These are phyloP conservation scores for Pocillopora grandis DNA, from an alignment of 92 coral and sea anemone genomes.

Conservation along the genomic window DNA sequence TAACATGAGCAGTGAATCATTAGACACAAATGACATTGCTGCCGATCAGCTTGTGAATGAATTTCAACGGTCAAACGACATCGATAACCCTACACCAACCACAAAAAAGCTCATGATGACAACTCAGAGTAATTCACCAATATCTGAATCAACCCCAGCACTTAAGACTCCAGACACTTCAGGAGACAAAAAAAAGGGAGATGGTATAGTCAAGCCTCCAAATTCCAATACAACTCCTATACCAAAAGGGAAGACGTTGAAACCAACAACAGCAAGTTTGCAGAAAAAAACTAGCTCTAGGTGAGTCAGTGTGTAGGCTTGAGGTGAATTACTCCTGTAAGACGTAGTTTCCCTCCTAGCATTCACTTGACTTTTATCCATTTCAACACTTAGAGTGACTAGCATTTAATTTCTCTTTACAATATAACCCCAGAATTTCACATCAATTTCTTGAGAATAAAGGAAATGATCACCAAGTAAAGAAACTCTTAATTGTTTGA, in stretches of 20 bases:
- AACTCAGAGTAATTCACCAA: not conserved
- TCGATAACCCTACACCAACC: not conserved
- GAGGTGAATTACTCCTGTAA: no score
- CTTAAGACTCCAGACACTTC: not conserved
- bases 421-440: no score
- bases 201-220: not conserved
- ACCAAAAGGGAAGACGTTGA: not conserved
- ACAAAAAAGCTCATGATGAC: not conserved
- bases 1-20: conserved; percentile 71
- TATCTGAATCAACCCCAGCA: not conserved
- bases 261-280: not conserved
- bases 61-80: not conserved
- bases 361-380: no score
- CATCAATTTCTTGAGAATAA: no score
- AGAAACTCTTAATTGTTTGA: no score
- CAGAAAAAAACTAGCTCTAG: not conserved
- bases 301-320: conserved; percentile 1
- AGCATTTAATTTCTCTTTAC: no score
- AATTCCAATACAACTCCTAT: not conserved
- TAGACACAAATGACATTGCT: conserved; percentile 6
- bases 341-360: no score
- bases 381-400: no score
- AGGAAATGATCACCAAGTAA: no score
- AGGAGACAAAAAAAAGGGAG: not conserved
- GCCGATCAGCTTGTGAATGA: not conserved